Percentiles rank a stretch among this genome's conserved stretches.
phyloP scores from a whole-genome alignment of 2,113 vertebrate species.

The Hypomesus transpacificus region DNA sequence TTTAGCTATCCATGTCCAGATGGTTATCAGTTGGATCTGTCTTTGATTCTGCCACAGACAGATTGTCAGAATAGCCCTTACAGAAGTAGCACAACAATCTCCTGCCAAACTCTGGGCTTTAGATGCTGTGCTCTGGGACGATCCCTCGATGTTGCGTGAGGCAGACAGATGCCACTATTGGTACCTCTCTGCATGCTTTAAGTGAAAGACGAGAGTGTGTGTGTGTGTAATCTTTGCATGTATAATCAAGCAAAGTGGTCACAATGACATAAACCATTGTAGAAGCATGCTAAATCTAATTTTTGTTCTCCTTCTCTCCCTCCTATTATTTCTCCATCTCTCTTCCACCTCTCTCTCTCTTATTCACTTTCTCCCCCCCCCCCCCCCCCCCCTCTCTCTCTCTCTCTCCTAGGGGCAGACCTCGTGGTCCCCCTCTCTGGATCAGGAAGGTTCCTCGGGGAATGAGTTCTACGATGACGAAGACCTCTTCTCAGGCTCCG shows the following conservation, averaged over 20 bases:
- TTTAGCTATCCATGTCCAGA: too few relatives aligned
- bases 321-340: background rate
- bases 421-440: conserved; percentile 42
- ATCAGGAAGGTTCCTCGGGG: conserved; percentile 69
- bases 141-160: conserved; percentile 28
- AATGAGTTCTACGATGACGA: conserved; percentile 72
- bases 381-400: conserved; percentile 33
- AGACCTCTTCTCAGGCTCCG: conserved; percentile 76
- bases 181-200: conserved; percentile 10
- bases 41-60: too few relatives aligned
- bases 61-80: background rate
- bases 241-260: conserved; percentile 61
- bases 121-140: conserved; percentile 24
- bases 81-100: conserved; percentile 15
- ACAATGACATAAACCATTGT: conserved; percentile 29
- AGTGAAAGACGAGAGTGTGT: conserved; percentile 19
- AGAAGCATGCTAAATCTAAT: too few relatives aligned
- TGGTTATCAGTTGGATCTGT: too few relatives aligned
- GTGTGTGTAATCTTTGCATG: background rate
- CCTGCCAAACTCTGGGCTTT: conserved; percentile 53
- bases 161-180: conserved; percentile 59
- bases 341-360: conserved; percentile 29
- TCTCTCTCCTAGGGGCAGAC: conserved; percentile 61
- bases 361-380: conserved; percentile 14
- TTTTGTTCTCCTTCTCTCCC: conserved; percentile 7